phyloP scores from a whole-genome alignment of 2,113 vertebrate genomes.

The Tympanuchus pallidicinctus region DNA sequence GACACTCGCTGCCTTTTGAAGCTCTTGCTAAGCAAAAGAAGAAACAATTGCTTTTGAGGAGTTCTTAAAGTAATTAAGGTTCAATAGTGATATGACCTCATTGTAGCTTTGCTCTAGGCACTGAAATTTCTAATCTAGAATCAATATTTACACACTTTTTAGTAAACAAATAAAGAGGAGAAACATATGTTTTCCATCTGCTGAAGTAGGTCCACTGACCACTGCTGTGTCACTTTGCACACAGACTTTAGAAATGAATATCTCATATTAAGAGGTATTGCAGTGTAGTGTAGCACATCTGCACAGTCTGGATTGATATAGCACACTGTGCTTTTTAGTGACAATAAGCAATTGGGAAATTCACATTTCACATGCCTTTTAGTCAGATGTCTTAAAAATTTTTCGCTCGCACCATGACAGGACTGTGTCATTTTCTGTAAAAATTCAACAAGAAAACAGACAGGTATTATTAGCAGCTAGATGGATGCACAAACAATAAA shows the following conservation, averaged over 20 bases:
- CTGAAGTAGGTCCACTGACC: neutral
- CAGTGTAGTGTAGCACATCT: no score
- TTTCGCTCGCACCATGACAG: neutral
- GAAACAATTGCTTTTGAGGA: neutral
- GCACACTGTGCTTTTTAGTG: neutral
- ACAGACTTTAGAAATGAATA: rapidly evolving
- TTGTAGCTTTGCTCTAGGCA: neutral
- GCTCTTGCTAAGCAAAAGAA: neutral
- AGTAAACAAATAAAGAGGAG: neutral
- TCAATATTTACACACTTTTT: neutral
- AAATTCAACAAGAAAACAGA: neutral
- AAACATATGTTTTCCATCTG: neutral
- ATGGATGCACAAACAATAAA: neutral
- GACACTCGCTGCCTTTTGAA: neutral
- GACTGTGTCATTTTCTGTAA: neutral
- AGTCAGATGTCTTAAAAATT: neutral
- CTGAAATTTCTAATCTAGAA: neutral
- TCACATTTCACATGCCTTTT: neutral
- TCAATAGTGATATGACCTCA: neutral
- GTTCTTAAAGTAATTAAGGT: neutral
- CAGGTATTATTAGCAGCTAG: neutral
- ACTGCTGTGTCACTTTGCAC: neutral
- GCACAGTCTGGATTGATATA: neutral
- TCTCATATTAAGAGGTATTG: neutral
- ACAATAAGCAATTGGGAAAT: neutral